Percentiles rank a stretch among this genome's conserved stretches.
phyloP scores from a whole-genome alignment of 2,113 vertebrate species.

The Calyptomena viridis region DNA sequence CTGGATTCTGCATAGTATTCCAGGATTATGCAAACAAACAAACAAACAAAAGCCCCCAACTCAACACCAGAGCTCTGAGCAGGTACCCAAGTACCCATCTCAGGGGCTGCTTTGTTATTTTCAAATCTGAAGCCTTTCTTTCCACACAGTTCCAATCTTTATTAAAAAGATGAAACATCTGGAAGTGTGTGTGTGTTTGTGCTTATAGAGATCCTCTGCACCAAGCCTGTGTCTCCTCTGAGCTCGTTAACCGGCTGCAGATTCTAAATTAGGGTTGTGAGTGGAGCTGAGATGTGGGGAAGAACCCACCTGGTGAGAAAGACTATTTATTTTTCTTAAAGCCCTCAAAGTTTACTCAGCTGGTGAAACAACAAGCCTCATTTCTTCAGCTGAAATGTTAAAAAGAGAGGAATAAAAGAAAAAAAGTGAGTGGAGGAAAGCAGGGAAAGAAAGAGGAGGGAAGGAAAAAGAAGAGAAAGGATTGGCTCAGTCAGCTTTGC shows the following conservation, averaged over 20 bases:
- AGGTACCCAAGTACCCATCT: neutral
- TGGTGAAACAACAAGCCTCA: constrained; percentile 23
- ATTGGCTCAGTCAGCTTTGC: neutral
- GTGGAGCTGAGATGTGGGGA: neutral
- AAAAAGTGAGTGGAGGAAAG: neutral
- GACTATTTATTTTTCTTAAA: constrained; percentile 57
- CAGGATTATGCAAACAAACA: neutral
- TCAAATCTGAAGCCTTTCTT: neutral
- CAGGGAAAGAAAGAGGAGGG: neutral
- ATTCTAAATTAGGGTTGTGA: constrained; percentile 52
- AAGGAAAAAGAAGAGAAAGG: neutral
- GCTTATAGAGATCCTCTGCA: neutral
- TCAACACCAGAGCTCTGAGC: neutral
- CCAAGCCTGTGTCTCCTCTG: constrained; percentile 44
- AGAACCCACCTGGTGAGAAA: constrained; percentile 48
- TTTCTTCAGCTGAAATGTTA: constrained; percentile 43
- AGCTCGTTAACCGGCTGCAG: constrained; percentile 52
- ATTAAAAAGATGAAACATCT: constrained; percentile 48
- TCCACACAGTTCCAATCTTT: neutral
- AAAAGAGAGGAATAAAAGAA: neutral
- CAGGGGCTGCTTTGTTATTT: neutral
- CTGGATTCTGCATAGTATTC: neutral
- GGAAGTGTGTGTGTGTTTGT: neutral
- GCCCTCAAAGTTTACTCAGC: constrained; percentile 55
- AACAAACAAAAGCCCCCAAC: neutral